Evolutionary conservation across 2,113 vertebrate genomes (phyloP).

Genomic region (Synchiropus splendidus): DNA sequence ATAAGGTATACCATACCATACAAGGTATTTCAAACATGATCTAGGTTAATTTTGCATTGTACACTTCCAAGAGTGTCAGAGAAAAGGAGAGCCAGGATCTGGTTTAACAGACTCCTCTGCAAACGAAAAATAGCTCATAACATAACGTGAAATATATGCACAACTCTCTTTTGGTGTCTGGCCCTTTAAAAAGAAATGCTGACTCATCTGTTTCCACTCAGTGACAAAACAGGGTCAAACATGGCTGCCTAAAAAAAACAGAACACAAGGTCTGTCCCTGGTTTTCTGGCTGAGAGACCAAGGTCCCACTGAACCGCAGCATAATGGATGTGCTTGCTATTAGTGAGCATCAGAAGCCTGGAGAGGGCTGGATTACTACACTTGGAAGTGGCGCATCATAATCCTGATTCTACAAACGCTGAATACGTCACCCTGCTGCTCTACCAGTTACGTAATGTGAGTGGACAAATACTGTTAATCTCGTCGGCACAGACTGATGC

Average conservation of each 20-base stretch:
- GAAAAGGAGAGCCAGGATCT: too few relatives aligned
- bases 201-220: background rate
- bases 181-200: background rate
- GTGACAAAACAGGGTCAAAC: background rate
- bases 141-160: too few relatives aligned
- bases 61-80: too few relatives aligned
- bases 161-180: too few relatives aligned
- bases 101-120: too few relatives aligned
- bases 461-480: background rate
- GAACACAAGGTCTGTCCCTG: background rate
- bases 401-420: conserved; percentile 2
- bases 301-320: conserved; percentile 1
- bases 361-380: background rate
- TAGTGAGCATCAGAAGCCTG: background rate
- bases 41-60: too few relatives aligned
- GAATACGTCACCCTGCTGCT: background rate
- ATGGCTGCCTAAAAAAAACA: background rate
- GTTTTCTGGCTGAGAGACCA: conserved; percentile 4
- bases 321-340: background rate
- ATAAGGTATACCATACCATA: too few relatives aligned
- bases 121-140: too few relatives aligned
- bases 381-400: background rate
- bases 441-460: background rate
- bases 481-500: too few relatives aligned
- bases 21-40: too few relatives aligned